Evolutionary conservation across 2,113 vertebrate species (phyloP).

Genomic region (Cygnus buccinator): DNA sequence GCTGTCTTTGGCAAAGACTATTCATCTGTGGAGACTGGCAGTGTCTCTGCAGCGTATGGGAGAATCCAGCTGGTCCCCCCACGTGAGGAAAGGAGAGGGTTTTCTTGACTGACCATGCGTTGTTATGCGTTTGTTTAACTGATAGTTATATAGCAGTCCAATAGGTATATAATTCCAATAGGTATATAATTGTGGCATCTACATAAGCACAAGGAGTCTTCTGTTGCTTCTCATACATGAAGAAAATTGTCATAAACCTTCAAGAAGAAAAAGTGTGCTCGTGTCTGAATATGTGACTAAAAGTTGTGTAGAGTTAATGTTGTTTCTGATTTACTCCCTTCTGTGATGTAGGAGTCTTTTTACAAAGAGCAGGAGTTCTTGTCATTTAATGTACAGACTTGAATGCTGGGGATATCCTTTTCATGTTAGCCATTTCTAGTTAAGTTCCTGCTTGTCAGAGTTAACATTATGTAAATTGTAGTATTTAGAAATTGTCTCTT

Average conservation of each 20-base stretch:
- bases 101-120: not conserved
- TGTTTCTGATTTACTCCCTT: not conserved
- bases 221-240: not conserved
- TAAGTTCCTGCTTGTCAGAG: not conserved
- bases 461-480: not conserved
- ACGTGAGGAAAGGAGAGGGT: rapidly evolving
- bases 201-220: not conserved
- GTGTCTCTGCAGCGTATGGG: not conserved
- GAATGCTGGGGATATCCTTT: not conserved
- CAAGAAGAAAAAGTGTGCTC: not conserved
- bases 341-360: not conserved
- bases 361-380: not conserved
- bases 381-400: not conserved
- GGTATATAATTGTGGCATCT: not conserved
- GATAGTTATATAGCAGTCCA: not conserved
- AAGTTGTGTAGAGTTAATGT: not conserved
- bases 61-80: not conserved
- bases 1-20: not conserved
- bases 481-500: not conserved
- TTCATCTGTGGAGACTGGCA: not conserved
- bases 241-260: not conserved
- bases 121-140: not conserved
- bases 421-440: not conserved
- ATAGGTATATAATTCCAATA: not conserved
- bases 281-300: not conserved